Evolutionary conservation across 1,140 invertebrate species (phyloP).

Genomic region (Heliconius himera): DNA sequence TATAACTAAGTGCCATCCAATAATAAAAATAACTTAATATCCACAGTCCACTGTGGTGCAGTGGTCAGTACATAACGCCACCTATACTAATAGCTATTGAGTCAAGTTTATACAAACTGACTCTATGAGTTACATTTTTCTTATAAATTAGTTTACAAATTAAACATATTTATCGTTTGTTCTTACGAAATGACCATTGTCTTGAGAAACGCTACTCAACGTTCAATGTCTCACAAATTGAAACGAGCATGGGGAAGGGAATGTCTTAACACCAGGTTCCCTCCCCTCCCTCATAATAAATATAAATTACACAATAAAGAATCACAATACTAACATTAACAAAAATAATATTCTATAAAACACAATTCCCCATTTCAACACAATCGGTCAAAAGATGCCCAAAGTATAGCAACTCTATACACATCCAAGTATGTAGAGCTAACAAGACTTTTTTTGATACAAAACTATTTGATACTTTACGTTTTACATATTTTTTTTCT

Average conservation of each 20-base stretch:
- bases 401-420: constrained; percentile 41
- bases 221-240: no score
- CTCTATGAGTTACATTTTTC: no score
- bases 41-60: background rate
- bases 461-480: constrained; percentile 13
- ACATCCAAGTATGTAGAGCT: constrained; percentile 41
- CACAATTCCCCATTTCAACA: background rate
- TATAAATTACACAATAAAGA: no score
- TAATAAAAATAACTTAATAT: constrained; percentile 2
- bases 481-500: constrained; percentile 25
- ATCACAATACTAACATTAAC: no score
- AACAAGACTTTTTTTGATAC: constrained; percentile 40
- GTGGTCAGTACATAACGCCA: background rate
- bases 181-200: no score
- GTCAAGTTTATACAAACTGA: background rate
- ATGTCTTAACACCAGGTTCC: no score
- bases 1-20: background rate
- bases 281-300: no score
- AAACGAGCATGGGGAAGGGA: no score
- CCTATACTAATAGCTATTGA: background rate
- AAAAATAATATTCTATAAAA: background rate
- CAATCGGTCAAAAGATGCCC: background rate
- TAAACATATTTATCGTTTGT: background rate
- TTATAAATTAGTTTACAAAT: background rate
- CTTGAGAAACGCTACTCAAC: no score